These are phyloP conservation scores for Mythimna albipuncta DNA, from an alignment of 2,888 invertebrate genomes.

Conservation along the genomic window DNA sequence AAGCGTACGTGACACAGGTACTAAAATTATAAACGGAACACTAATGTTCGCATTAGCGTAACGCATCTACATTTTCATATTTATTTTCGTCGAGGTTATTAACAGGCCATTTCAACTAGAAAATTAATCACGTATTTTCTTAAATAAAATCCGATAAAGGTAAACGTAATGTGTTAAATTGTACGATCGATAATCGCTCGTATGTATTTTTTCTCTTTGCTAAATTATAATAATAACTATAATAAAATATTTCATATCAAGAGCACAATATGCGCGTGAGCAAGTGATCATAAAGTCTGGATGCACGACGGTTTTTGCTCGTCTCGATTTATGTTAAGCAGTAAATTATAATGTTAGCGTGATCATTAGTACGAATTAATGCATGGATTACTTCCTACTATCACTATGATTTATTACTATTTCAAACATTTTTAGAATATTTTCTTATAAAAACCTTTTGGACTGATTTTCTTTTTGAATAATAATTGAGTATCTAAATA, in stretches of 20 bases:
- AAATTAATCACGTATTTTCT: conserved; percentile 54
- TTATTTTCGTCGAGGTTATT: conserved; percentile 31
- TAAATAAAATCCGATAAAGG: conserved; percentile 43
- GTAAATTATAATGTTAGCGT: conserved; percentile 35
- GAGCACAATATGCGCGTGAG: conserved; percentile 33
- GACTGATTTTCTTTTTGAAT: background rate
- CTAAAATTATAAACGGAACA: conserved; percentile 39
- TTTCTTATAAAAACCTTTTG: background rate
- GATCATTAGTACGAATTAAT: conserved; percentile 31
- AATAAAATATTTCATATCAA: conserved; percentile 36
- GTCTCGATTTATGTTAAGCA: conserved; percentile 37
- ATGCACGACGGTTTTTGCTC: conserved; percentile 28
- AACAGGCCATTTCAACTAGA: conserved; percentile 32
- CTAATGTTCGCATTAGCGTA: conserved; percentile 21
- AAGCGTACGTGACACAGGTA: conserved; percentile 13
- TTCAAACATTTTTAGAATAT: background rate
- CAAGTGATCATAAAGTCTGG: conserved; percentile 31
- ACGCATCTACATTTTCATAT: conserved; percentile 12
- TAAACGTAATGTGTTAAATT: conserved; percentile 54
- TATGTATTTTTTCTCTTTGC: conserved; percentile 36
- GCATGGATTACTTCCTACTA: conserved; percentile 17
- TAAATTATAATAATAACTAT: conserved; percentile 46
- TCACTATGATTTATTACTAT: background rate
- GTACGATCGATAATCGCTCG: conserved; percentile 39
- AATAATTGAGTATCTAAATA: background rate